phyloP scores from a whole-genome alignment of 1,140 invertebrate genomes.

The Drosophila takahashii region DNA sequence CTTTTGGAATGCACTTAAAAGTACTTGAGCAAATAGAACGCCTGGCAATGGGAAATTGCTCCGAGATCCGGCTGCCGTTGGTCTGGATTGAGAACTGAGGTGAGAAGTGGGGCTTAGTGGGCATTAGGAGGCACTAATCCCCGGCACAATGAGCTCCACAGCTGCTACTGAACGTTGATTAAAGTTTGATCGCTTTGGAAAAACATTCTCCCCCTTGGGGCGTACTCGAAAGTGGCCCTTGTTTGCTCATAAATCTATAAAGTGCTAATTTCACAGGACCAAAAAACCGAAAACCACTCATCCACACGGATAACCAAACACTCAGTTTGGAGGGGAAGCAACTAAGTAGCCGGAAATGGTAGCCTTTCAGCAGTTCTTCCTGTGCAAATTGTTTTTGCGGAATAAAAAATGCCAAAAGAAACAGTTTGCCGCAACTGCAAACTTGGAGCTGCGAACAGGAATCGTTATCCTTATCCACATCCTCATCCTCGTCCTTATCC shows the following conservation, averaged over 20 bases:
- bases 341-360: slow-evolving; percentile 68
- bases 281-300: slow-evolving; percentile 19
- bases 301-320: slow-evolving; percentile 14
- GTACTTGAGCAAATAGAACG: slow-evolving; percentile 69
- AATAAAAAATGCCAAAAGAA: slow-evolving; percentile 18
- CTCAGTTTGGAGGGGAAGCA: slow-evolving; percentile 7
- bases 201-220: slow-evolving; percentile 16
- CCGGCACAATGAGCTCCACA: slow-evolving; percentile 2
- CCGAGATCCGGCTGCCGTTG: slow-evolving; percentile 13
- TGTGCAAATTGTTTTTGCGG: slow-evolving; percentile 61
- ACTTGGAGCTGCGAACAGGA: slow-evolving; percentile 42
- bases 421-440: slow-evolving; percentile 49
- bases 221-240: slow-evolving; percentile 5
- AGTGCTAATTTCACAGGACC: slow-evolving; percentile 64
- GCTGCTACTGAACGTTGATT: slow-evolving; percentile 33
- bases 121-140: slow-evolving; percentile 41
- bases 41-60: slow-evolving; percentile 35
- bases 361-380: slow-evolving; percentile 56
- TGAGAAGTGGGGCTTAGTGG: slow-evolving; percentile 45
- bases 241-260: slow-evolving; percentile 59
- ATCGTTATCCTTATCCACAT: slow-evolving; percentile 25
- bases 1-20: slow-evolving; percentile 75
- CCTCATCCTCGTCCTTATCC: background rate
- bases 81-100: background rate
- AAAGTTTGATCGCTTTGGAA: slow-evolving; percentile 49